Percentiles rank a stretch among this genome's conserved stretches.
These are phyloP conservation scores for Diarsia dahlii DNA, from an alignment of 2,888 invertebrate species.

Conservation along the genomic window DNA sequence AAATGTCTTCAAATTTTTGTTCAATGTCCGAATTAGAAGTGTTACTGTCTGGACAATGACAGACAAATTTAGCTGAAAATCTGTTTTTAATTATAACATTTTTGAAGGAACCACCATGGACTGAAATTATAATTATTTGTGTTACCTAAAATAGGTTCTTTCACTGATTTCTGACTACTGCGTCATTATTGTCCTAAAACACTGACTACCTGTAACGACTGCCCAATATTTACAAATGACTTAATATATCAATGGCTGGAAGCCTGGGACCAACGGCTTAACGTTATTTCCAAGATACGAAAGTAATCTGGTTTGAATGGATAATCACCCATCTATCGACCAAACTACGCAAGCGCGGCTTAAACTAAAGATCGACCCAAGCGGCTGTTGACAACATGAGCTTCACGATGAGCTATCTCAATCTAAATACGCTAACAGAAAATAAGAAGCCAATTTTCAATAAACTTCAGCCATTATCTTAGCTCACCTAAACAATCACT, in stretches of 20 bases:
- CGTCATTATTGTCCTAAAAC: too few relatives aligned
- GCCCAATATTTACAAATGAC: too few relatives aligned
- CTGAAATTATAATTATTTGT: too few relatives aligned
- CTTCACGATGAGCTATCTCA: neutral
- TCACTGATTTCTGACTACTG: too few relatives aligned
- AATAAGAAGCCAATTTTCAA: neutral
- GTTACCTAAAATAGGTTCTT: too few relatives aligned
- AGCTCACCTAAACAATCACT: conserved; percentile 21
- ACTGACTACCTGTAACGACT: too few relatives aligned
- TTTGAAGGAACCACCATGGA: too few relatives aligned
- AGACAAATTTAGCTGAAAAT: conserved; percentile 21
- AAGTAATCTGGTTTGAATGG: neutral
- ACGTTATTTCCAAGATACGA: too few relatives aligned
- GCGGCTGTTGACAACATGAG: neutral
- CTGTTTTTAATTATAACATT: too few relatives aligned
- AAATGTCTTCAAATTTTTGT: conserved; percentile 16
- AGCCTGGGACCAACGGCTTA: too few relatives aligned
- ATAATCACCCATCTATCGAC: neutral
- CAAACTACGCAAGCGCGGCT: neutral
- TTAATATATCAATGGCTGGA: too few relatives aligned
- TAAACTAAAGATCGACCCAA: neutral
- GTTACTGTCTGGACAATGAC: neutral
- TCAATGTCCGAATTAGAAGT: conserved; percentile 39
- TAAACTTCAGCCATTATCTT: neutral
- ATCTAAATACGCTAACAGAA: neutral